Evolutionary conservation across 2,113 vertebrate species (phyloP).

Genomic region (Solea senegalensis): DNA sequence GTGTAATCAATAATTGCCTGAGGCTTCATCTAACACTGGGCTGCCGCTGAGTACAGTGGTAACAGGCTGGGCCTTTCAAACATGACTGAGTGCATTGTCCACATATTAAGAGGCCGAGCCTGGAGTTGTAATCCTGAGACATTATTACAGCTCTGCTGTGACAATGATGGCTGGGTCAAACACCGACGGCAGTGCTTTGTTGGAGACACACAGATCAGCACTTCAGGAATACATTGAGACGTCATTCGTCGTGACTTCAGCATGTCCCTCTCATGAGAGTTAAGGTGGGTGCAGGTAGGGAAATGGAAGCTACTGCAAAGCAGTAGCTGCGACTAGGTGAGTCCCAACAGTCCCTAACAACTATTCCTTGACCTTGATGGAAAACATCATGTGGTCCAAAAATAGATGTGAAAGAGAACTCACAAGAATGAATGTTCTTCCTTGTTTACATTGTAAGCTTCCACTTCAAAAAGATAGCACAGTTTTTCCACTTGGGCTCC

Average conservation of each 20-base stretch:
- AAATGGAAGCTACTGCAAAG: conserved; percentile 50
- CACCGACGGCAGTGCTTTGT: background rate
- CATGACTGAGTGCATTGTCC: conserved; percentile 47
- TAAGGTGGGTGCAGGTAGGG: conserved; percentile 13
- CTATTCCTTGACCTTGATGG: no score
- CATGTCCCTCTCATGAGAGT: conserved; percentile 8
- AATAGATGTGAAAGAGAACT: no score
- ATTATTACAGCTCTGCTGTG: conserved; percentile 4
- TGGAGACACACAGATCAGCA: conserved; percentile 11
- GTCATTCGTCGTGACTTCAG: background rate
- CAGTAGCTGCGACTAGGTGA: conserved; percentile 5
- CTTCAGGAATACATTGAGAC: background rate
- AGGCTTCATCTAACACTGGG: conserved; percentile 54
- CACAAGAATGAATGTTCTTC: no score
- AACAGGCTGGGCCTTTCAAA: conserved; percentile 56
- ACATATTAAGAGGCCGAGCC: conserved; percentile 42
- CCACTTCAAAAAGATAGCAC: no score
- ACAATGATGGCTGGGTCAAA: background rate
- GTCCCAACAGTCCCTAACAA: no score
- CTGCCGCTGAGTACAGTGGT: conserved; percentile 53
- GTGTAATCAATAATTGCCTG: conserved; percentile 70
- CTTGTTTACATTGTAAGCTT: no score
- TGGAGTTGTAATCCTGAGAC: conserved; percentile 18
- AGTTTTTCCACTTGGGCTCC: no score
- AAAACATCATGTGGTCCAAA: no score